Evolutionary conservation across 2,113 vertebrate genomes (phyloP), one percentile per base, ranked within the genome.

Genomic region (Motacilla tschutschensis): DNA sequence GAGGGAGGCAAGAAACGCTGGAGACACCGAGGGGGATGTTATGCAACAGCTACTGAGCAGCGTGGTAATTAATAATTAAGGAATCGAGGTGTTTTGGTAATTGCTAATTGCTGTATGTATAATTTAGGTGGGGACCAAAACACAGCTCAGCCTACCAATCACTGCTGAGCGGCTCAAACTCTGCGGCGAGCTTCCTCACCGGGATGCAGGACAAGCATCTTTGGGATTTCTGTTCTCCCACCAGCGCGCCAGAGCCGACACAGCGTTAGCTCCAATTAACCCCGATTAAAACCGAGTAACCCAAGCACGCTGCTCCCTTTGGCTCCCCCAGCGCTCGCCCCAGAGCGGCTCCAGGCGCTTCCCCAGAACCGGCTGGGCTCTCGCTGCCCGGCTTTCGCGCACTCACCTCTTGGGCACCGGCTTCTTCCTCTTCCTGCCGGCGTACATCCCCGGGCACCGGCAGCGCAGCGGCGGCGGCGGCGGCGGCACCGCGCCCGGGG

Each of bases 401-500:
- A 66, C 91, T 31, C 64, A 93, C 92, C 94, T 88, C 65, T 58
- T 95, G 20, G 82, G 90, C 75, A 91, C 69, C 35, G 90, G 91
- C 79, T 90, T 95, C 57, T 91, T 95, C 53, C 95, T 91, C 70
- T 75, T 95, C 76, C 85, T 91, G 44, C 70, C 41, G 1, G 78
- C 75, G 64, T 93, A 92, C 89, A 92, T 84, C 65, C 53, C 40
- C 35, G 21, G 5, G 26, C 73, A 26, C 35, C 77, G 5, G 50
- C 46, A 19, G 57, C 22, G 28, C 47, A 15, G 26, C 8, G 31
- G 12, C 12, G 17, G 15, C 4, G 6, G 6, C 62, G 17, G 17
- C n/a, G 17, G 17, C 38, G 8, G 35, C 31, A 46, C 63, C 47
- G 33, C 63, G 16, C 72, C 63, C 29, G 33, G 38, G 63, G 40